Percentiles rank a stretch among this genome's conserved stretches.
These are phyloP conservation scores for Sebastes taczanowskii DNA, from an alignment of 2,797 vertebrate genomes.

Conservation along the genomic window DNA sequence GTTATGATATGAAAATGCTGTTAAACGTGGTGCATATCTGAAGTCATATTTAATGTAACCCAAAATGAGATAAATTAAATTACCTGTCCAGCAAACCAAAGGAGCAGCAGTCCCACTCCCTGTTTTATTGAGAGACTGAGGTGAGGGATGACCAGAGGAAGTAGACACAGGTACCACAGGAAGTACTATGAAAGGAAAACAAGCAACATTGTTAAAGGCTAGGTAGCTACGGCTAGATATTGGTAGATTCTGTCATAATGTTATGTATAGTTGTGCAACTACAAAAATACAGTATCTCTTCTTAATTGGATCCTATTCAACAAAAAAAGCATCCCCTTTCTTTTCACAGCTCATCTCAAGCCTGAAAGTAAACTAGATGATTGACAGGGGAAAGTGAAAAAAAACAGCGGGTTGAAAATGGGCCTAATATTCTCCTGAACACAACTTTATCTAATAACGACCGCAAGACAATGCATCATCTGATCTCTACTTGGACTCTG, in stretches of 20 bases:
- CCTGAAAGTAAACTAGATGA: too few relatives aligned
- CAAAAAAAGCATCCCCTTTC: too few relatives aligned
- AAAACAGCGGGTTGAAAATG: not conserved
- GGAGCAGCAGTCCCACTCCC: constrained; percentile 76
- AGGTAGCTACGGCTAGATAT: too few relatives aligned
- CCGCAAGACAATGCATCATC: not conserved
- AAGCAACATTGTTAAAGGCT: not conserved
- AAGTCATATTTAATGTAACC: not conserved
- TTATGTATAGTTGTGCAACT: too few relatives aligned
- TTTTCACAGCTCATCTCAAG: too few relatives aligned
- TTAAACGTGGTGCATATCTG: not conserved
- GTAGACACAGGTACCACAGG: constrained; percentile 94
- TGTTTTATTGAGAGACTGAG: constrained; percentile 82
- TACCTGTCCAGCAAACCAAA: constrained; percentile 93
- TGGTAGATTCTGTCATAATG: too few relatives aligned
- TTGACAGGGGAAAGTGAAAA: not conserved
- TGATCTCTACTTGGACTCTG: not conserved
- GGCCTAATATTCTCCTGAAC: not conserved
- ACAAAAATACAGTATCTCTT: not conserved
- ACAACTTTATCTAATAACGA: not conserved
- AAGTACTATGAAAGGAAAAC: constrained; percentile 73
- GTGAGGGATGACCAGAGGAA: constrained; percentile 88
- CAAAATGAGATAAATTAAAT: not conserved
- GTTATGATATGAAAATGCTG: not conserved
- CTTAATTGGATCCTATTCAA: not conserved